A percentile compares a stretch with the other conserved stretches of the same genome.
Conservation (phyloP, 2,888 invertebrate genomes). For the Cacoxenus indagator region DNA sequence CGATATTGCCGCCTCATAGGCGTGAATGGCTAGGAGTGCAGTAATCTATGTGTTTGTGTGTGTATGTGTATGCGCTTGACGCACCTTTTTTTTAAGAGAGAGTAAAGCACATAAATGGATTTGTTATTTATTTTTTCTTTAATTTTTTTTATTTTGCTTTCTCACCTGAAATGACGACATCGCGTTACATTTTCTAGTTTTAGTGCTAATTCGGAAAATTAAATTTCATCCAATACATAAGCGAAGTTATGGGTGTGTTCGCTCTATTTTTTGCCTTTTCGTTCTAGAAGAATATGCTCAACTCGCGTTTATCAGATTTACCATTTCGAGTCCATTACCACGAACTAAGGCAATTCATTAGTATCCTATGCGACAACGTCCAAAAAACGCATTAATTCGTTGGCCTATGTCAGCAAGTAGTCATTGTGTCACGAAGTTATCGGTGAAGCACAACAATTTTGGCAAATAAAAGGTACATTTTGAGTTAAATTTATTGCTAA, state of each 20-base stretch:
- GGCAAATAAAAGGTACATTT: neutral
- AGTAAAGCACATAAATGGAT: neutral
- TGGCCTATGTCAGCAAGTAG: too few species aligned
- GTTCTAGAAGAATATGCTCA: neutral
- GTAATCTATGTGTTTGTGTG: too few species aligned
- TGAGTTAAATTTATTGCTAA: too few species aligned
- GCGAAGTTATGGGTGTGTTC: neutral
- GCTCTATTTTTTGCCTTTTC: too few species aligned
- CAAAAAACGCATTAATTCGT: neutral
- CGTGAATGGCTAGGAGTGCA: too few species aligned
- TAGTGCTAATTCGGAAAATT: neutral
- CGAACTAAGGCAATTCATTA: neutral
- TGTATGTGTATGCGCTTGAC: conserved; percentile 3
- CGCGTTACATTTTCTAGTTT: conserved; percentile 20
- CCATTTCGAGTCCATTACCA: neutral
- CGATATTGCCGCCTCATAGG: conserved; percentile 64
- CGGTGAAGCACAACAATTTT: neutral
- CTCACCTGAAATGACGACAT: conserved; percentile 61
- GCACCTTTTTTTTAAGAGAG: conserved; percentile 53
- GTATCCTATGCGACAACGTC: neutral
- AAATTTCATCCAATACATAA: too few species aligned
- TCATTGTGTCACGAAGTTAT: neutral
- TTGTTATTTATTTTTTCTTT: conserved; percentile 1
- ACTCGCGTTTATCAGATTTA: neutral
- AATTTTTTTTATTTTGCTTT: conserved; percentile 24